Base-by-base conservation (phyloP, 1,140 invertebrate species). In the Gerris buenoi region DNA sequence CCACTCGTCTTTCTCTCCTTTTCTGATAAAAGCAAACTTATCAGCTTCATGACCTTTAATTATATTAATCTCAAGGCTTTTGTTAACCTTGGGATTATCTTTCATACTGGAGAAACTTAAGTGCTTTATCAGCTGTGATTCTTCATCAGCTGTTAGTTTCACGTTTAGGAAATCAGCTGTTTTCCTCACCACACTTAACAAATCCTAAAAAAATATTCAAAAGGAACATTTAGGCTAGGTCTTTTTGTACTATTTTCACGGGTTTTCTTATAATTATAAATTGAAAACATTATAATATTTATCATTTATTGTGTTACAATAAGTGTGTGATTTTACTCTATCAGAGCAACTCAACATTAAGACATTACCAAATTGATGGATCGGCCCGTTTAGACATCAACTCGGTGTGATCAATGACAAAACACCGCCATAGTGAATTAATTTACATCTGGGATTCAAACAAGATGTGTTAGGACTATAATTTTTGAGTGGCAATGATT, bases 121-220 rank as follows among this genome's bases (percentile, higher is more conserved):
- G 64, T 65, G 64, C 28, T 67, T 26, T 15, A 65, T 18, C 3
- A 68, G n/a, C 14, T 65, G 25, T 26, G 10, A n/a, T 33, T 65
- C 77, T 66, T 90, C 80, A n/a, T 85, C 79, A 0, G 87, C 83
- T 0, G 77, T 83, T 2, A 91, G 68, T 0, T 75, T 74, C 75
- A 88, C 88, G 0, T 81, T 80, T 10, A 95, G 75, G 75, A 93
- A 94, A 23, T 82, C 73, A 0, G 88, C 88, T n/a, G 90, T 86
- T 72, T 81, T 84, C 22, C 79, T 77, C 1, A 92, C 81, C 0
- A 83, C 82, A 0, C 75, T 78, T 0, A 78, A 76, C 61, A 88
- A 78, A 75, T 91, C 83, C 73, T 73, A 57, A 14, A 63, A 27
- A 59, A 64, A 27, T 14, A 22, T 13, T 60, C 23, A 22, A 22